Percentiles rank a stretch among this genome's conserved stretches.
These are phyloP conservation scores for Glandiceps talaboti DNA, from an alignment of 53 echinoderm and acorn worm genomes.

Conservation along the genomic window DNA sequence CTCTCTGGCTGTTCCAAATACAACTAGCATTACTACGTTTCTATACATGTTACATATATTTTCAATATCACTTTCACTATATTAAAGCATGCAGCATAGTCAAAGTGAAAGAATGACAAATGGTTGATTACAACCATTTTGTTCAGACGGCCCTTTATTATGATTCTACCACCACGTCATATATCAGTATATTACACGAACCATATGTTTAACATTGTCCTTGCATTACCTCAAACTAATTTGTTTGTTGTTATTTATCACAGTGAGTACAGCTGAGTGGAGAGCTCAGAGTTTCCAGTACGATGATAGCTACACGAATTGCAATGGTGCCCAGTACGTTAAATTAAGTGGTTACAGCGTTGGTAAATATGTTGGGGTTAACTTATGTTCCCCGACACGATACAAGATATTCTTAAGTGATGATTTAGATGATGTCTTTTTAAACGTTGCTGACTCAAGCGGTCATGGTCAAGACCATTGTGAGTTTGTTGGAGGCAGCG, in stretches of 20 bases:
- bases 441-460: conserved; percentile 50
- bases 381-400: conserved; percentile 27
- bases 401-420: conserved; percentile 65
- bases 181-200: too few relatives aligned
- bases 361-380: conserved; percentile 47
- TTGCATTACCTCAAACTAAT: too few relatives aligned
- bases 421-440: conserved; percentile 20
- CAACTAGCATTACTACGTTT: too few relatives aligned
- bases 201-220: too few relatives aligned
- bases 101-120: too few relatives aligned
- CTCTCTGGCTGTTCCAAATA: neutral
- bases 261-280: conserved; percentile 9
- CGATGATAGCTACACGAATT: conserved; percentile 31
- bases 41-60: too few relatives aligned
- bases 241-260: too few relatives aligned
- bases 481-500: conserved; percentile 42
- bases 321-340: conserved; percentile 41
- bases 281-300: conserved; percentile 19
- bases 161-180: too few relatives aligned
- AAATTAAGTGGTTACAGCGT: conserved; percentile 2
- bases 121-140: too few relatives aligned
- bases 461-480: conserved; percentile 63
- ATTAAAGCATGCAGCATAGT: too few relatives aligned
- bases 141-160: too few relatives aligned
- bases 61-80: too few relatives aligned